Conservation (phyloP, 2,888 invertebrate genomes). For the Atethmia centrago region DNA sequence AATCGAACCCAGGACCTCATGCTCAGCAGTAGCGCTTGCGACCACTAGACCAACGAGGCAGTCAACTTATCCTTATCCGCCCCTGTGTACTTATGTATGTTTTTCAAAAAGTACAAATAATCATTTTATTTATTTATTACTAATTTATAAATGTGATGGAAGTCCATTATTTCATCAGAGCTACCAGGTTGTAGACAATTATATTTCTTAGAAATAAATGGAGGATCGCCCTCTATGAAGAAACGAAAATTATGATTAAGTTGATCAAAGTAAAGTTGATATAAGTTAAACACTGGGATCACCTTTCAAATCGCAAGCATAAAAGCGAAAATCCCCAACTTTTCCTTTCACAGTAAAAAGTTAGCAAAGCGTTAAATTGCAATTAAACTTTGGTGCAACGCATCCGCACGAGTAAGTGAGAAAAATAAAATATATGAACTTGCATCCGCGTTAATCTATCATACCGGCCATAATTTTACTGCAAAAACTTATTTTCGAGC, state of each 20-base stretch:
- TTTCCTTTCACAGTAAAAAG: background rate
- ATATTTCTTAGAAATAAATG: no score
- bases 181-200: no score
- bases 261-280: background rate
- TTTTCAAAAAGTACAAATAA: no score
- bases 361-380: conserved; percentile 4
- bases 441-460: conserved; percentile 42
- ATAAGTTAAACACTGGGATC: background rate
- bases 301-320: background rate
- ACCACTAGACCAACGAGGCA: no score
- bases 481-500: conserved; percentile 19
- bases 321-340: background rate
- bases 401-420: conserved; percentile 2
- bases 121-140: no score
- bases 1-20: no score
- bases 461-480: conserved; percentile 29
- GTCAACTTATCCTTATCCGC: no score
- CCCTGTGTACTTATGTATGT: no score
- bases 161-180: no score
- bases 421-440: conserved; percentile 49
- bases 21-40: no score
- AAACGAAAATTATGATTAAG: background rate
- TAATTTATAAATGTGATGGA: no score
- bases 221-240: background rate
- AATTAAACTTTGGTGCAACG: conserved; percentile 35